phyloP scores from a whole-genome alignment of 2,113 vertebrate species.

The Recurvirostra avosetta region DNA sequence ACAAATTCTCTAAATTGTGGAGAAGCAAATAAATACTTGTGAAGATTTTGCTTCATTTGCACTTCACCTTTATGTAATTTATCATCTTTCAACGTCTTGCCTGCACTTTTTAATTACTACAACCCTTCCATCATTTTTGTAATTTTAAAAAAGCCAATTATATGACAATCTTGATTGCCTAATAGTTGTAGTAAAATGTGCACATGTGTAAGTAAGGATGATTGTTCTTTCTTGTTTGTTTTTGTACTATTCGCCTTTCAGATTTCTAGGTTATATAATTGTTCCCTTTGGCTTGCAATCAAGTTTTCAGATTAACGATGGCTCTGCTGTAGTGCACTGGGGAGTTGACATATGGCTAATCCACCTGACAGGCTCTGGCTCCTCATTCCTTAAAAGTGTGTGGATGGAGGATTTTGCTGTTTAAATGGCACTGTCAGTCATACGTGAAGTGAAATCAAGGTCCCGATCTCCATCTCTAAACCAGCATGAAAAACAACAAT shows the following conservation, averaged over 20 bases:
- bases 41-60: constrained; percentile 24
- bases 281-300: constrained; percentile 63
- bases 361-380: constrained; percentile 22
- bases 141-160: constrained; percentile 28
- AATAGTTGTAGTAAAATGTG: constrained; percentile 42
- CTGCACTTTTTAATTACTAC: constrained; percentile 55
- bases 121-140: constrained; percentile 37
- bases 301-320: constrained; percentile 66
- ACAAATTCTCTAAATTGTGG: not conserved
- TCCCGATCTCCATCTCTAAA: not conserved
- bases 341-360: constrained; percentile 19
- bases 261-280: constrained; percentile 73
- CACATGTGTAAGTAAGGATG: not conserved
- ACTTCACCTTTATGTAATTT: constrained; percentile 15
- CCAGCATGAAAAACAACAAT: not conserved
- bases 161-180: constrained; percentile 30
- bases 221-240: constrained; percentile 62
- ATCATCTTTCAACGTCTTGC: constrained; percentile 38
- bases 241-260: constrained; percentile 46
- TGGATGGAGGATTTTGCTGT: not conserved
- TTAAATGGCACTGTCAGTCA: not conserved
- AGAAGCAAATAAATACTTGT: not conserved
- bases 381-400: not conserved
- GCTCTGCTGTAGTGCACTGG: not conserved
- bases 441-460: not conserved